phyloP scores from a whole-genome alignment of 2,888 invertebrate species.

The Amphipyra berbera region DNA sequence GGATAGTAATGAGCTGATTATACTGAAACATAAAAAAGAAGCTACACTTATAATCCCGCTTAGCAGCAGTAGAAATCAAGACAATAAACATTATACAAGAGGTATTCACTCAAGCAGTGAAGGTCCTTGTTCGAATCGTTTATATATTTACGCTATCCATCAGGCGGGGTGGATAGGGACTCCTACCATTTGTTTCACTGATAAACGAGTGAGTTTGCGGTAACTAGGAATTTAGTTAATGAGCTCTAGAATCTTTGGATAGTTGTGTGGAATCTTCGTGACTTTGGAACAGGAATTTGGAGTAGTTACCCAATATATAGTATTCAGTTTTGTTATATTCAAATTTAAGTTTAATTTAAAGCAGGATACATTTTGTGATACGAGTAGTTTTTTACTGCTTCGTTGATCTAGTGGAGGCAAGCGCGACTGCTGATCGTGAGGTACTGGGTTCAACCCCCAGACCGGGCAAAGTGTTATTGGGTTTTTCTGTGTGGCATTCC shows the following conservation, averaged over 20 bases:
- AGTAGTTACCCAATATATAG: background rate
- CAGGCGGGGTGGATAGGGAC: constrained; percentile 53
- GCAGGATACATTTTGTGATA: too few species aligned
- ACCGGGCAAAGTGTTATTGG: too few species aligned
- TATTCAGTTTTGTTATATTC: background rate
- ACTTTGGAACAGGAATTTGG: constrained; percentile 7
- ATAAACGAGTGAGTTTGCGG: constrained; percentile 56
- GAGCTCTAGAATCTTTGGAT: constrained; percentile 25
- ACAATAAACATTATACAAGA: constrained; percentile 29
- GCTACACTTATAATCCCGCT: background rate
- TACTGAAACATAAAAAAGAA: background rate
- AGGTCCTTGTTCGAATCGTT: constrained; percentile 60
- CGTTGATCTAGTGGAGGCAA: too few species aligned
- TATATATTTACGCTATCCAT: constrained; percentile 72
- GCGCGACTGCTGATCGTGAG: too few species aligned
- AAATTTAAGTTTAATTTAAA: too few species aligned
- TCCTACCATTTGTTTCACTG: constrained; percentile 63
- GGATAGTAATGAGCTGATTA: too few species aligned
- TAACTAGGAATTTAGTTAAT: constrained; percentile 22
- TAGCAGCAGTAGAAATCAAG: background rate
- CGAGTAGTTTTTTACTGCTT: too few species aligned
- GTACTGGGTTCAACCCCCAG: too few species aligned
- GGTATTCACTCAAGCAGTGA: constrained; percentile 40
- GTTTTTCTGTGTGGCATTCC: too few species aligned
- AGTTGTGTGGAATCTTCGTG: constrained; percentile 20